A percentile compares a stretch with the other conserved stretches of the same genome.
phyloP scores from a whole-genome alignment of 1,140 invertebrate genomes.

The Phortica variegata region DNA sequence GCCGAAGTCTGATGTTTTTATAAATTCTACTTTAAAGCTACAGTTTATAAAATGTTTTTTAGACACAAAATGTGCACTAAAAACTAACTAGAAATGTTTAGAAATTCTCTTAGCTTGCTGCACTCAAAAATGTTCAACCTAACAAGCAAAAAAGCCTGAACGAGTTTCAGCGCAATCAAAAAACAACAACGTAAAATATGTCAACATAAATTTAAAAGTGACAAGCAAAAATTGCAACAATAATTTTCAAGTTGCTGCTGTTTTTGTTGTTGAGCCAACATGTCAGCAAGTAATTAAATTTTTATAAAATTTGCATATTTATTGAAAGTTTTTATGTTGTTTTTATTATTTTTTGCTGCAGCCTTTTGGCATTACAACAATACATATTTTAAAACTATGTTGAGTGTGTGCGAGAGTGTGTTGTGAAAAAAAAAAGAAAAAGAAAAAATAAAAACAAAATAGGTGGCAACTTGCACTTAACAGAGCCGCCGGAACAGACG shows the following conservation, averaged over 20 bases:
- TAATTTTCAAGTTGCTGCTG: slow-evolving; percentile 13
- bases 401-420: neutral
- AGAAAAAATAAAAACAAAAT: no score
- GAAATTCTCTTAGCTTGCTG: no score
- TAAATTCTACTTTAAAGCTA: no score
- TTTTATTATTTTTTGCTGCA: neutral
- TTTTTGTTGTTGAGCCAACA: slow-evolving; percentile 14
- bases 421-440: neutral
- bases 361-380: slow-evolving; percentile 15
- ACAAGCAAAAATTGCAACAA: neutral
- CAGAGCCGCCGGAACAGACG: no score
- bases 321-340: slow-evolving; percentile 4
- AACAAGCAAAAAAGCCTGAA: no score
- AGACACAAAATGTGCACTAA: no score
- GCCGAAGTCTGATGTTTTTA: no score
- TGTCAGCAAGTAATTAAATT: slow-evolving; percentile 45
- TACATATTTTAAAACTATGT: neutral
- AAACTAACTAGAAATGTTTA: no score
- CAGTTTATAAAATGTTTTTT: no score
- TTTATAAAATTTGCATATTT: slow-evolving; percentile 41
- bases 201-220: neutral
- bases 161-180: no score
- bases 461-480: no score
- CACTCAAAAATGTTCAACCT: no score
- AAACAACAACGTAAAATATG: neutral